phyloP scores from a whole-genome alignment of 2,888 invertebrate species.

The Diloba caeruleocephala region DNA sequence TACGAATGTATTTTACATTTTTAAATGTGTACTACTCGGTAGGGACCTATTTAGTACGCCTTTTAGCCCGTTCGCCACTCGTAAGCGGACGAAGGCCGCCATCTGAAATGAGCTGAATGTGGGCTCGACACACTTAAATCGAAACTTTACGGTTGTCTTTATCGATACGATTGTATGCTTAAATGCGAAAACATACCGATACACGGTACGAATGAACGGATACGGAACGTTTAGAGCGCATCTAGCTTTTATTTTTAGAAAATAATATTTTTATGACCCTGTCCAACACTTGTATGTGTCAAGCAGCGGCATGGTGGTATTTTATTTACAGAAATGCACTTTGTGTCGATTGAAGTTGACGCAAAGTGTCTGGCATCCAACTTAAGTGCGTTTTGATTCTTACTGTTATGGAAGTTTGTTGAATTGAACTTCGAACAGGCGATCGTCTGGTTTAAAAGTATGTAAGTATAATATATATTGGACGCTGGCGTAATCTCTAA shows the following conservation, averaged over 20 bases:
- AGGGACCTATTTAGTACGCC: constrained; percentile 59
- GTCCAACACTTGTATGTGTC: constrained; percentile 37
- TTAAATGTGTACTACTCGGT: constrained; percentile 62
- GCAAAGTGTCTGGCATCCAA: constrained; percentile 21
- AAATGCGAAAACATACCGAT: constrained; percentile 71
- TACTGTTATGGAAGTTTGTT: constrained; percentile 21
- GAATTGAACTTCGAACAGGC: constrained; percentile 27
- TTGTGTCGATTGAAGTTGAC: constrained; percentile 14
- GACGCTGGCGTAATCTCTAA: constrained; percentile 41
- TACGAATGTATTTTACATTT: constrained; percentile 67
- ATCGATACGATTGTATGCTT: constrained; percentile 71
- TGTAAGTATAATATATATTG: constrained; percentile 15
- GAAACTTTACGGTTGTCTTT: constrained; percentile 79
- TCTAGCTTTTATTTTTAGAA: constrained; percentile 70
- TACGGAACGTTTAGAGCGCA: constrained; percentile 63
- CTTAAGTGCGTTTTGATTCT: constrained; percentile 22
- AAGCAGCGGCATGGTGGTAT: constrained; percentile 16
- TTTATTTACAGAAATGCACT: constrained; percentile 23
- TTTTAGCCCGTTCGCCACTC: constrained; percentile 63
- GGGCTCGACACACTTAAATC: constrained; percentile 74
- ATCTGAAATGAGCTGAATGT: constrained; percentile 66
- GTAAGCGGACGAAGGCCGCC: constrained; percentile 58
- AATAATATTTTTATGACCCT: constrained; percentile 54
- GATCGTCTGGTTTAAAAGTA: constrained; percentile 28
- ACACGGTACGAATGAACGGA: constrained; percentile 63